Percentiles rank a stretch among this genome's conserved stretches.
phyloP scores from a whole-genome alignment of 2,113 vertebrate species.

The Eubucco bourcierii region DNA sequence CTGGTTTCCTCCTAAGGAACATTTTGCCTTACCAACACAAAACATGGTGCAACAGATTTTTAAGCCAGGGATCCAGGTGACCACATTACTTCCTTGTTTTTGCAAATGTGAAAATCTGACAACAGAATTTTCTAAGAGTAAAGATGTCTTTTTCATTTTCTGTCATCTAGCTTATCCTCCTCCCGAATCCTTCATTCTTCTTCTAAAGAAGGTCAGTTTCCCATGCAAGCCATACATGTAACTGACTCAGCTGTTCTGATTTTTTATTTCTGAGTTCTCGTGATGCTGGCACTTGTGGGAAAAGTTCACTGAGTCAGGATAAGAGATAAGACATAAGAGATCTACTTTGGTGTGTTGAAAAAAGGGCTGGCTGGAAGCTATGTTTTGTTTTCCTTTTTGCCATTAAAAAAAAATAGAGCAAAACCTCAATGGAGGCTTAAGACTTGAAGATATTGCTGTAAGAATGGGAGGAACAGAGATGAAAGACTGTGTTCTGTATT shows the following conservation, averaged over 20 bases:
- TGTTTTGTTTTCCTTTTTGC: not conserved
- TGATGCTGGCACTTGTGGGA: not conserved
- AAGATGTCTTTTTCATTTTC: not conserved
- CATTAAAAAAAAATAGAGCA: not conserved
- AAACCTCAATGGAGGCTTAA: not conserved
- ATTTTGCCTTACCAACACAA: not conserved
- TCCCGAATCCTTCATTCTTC: not conserved
- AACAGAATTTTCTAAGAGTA: not conserved
- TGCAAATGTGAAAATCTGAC: not conserved
- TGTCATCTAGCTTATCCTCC: not conserved
- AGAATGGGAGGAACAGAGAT: not conserved
- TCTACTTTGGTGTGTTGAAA: not conserved
- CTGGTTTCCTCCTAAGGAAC: not conserved
- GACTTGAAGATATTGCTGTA: conserved; percentile 7
- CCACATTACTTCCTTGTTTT: not conserved
- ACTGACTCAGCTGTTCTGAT: not conserved
- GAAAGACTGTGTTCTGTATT: not conserved
- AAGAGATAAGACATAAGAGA: not conserved
- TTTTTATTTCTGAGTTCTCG: conserved; percentile 22
- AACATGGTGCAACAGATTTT: not conserved
- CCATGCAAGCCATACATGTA: not conserved
- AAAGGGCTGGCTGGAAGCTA: not conserved
- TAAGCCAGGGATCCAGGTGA: not conserved
- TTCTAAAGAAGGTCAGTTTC: not conserved
- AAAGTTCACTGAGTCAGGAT: not conserved